phyloP scores from a whole-genome alignment of 2,797 vertebrate genomes.

The Xenentodon cancila region DNA sequence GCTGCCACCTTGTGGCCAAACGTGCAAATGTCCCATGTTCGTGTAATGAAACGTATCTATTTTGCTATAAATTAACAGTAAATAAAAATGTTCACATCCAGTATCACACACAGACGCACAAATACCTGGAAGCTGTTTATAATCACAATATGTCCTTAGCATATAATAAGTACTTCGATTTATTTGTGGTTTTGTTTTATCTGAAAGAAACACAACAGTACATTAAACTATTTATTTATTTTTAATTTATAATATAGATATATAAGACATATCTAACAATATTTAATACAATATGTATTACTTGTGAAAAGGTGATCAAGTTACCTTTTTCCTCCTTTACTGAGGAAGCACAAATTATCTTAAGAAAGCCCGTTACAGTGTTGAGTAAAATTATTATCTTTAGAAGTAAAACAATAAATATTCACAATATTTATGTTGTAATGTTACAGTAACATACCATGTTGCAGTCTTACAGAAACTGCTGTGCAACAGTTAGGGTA shows the following conservation, averaged over 20 bases:
- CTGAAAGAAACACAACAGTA: too few relatives aligned
- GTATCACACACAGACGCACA: neutral
- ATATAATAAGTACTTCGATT: neutral
- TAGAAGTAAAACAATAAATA: slow-evolving; percentile 39
- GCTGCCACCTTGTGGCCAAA: slow-evolving; percentile 65
- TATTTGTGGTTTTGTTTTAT: neutral
- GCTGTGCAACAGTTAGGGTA: neutral
- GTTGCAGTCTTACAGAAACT: neutral
- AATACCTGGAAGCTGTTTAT: neutral
- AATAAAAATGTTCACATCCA: neutral
- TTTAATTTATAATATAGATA: slow-evolving; percentile 10
- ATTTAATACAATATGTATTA: slow-evolving; percentile 49
- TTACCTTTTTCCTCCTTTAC: slow-evolving; percentile 17
- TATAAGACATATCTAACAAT: slow-evolving; percentile 4
- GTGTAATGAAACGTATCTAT: neutral
- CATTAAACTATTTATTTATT: neutral
- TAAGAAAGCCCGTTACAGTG: slow-evolving; percentile 2
- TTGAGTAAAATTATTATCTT: slow-evolving; percentile 5
- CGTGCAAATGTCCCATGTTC: neutral
- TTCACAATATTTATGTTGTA: slow-evolving; percentile 20
- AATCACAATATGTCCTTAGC: neutral
- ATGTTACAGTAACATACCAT: slow-evolving; percentile 14
- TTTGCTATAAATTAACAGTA: neutral
- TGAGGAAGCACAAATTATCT: slow-evolving; percentile 8
- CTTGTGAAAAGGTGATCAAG: slow-evolving; percentile 29